Evolutionary conservation across 2,888 invertebrate genomes (phyloP).

Genomic region (Leucophora obtusa): DNA sequence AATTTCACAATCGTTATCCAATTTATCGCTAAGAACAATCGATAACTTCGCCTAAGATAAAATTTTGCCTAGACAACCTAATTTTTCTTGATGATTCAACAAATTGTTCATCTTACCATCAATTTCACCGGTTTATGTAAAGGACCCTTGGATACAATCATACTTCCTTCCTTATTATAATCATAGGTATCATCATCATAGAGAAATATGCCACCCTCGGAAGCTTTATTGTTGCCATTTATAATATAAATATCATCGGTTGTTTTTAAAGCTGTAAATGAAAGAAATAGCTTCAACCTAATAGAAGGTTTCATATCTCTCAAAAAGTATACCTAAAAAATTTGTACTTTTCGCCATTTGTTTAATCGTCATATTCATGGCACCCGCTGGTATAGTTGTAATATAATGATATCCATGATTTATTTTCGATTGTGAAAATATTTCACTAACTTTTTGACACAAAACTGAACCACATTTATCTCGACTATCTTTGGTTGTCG

Average conservation of each 20-base stretch:
- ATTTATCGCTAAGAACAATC: too few relatives aligned
- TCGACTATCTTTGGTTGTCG: conserved; percentile 73
- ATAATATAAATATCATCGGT: conserved; percentile 88
- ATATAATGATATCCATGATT: conserved; percentile 90
- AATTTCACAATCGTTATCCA: neutral
- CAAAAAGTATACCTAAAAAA: conserved; percentile 84
- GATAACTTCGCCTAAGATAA: too few relatives aligned
- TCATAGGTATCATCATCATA: conserved; percentile 88
- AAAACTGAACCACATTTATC: conserved; percentile 79
- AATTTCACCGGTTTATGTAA: conserved; percentile 69
- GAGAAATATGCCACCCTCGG: conserved; percentile 85
- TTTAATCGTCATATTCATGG: conserved; percentile 90
- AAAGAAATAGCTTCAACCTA: neutral
- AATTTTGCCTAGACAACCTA: too few relatives aligned
- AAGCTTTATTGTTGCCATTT: conserved; percentile 89
- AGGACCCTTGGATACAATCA: conserved; percentile 71
- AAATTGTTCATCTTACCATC: conserved; percentile 68
- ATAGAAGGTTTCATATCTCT: neutral
- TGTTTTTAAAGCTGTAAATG: conserved; percentile 84
- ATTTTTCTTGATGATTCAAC: neutral
- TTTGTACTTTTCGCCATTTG: conserved; percentile 88
- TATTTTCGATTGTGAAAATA: conserved; percentile 88
- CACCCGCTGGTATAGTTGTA: conserved; percentile 89
- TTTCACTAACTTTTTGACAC: conserved; percentile 87
- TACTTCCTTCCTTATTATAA: conserved; percentile 82